Base-by-base conservation (phyloP, 1,140 invertebrate species). In the Belonocnema kinseyi region DNA sequence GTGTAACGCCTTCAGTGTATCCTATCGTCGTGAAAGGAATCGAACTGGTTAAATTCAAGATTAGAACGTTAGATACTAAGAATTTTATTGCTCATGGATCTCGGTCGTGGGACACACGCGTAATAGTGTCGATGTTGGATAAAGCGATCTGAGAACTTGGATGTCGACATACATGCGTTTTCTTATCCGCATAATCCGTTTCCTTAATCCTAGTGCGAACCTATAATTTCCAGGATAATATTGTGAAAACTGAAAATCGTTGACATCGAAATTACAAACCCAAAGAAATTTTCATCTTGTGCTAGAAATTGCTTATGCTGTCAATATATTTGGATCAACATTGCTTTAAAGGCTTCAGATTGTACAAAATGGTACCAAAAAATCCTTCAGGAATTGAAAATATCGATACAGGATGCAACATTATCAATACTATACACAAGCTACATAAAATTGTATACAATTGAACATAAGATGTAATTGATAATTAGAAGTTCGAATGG, bases 191-290 rank as follows among this genome's bases (percentile, higher is more conserved):
- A 66, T 26, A 66, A 66, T 40, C 40, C 61, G 61, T 66, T 66
- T 66, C 46, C 61, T 16, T 46, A 66, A 46, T 40, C 21, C 21
- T 2, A n/a, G 33, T 66, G 61, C n/a, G 61, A 66, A 66, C 26
- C 16, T 13, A 66, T 16, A 66, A 66, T 66, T 66, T 66, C 61
- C 61, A 21, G 61, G 61, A 66, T 66, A 66, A 46, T 12, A n/a
- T 66, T 66, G 61, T 66, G 61, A 46, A 66, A 66, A 66, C 17
- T 66, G 61, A 46, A 66, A 66, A 66, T 46, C 13, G 12, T 6
- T 66, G 33, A 66, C 33, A 66, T n/a, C 61, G 40, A 40, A 16
- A 46, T 46, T 7, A 46, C 7, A 11, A 46, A 46, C 40, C 7
- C 10, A 7, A 11, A 46, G 40, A 66, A 40, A 66, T 46, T 14